Evolutionary conservation across 2,888 invertebrate species (phyloP).

Genomic region (Chorisops tibialis): DNA sequence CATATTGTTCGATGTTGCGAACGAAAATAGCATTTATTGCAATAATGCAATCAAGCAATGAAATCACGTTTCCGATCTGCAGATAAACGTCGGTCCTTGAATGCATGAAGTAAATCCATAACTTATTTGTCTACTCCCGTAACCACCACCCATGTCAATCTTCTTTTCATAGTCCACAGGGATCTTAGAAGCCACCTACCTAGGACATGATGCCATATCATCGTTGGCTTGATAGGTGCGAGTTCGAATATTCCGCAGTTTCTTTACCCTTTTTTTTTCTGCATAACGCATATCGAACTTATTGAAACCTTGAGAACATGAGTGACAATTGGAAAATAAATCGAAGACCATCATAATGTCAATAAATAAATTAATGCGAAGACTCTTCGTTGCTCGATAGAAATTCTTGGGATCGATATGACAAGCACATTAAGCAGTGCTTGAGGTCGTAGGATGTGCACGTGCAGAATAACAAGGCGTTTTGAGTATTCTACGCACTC

Average conservation of each 20-base stretch:
- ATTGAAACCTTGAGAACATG: conserved; percentile 13
- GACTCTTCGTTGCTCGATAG: conserved; percentile 5
- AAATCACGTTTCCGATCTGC: conserved; percentile 5
- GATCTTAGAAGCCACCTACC: too few species aligned
- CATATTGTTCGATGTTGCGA: too few species aligned
- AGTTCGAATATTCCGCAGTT: too few species aligned
- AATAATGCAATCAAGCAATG: too few species aligned
- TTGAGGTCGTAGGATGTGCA: conserved; percentile 16
- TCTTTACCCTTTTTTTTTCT: background rate
- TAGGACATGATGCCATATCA: too few species aligned
- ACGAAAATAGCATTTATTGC: too few species aligned
- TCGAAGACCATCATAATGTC: background rate
- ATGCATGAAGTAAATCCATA: background rate
- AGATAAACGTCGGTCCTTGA: conserved; percentile 5
- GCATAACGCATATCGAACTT: conserved; percentile 21
- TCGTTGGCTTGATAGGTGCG: too few species aligned
- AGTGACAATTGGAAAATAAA: conserved; percentile 18
- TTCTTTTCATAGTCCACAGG: too few species aligned
- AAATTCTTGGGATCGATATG: conserved; percentile 23
- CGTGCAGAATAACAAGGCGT: conserved; percentile 9
- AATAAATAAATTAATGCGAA: conserved; percentile 14
- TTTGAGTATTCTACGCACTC: conserved; percentile 25
- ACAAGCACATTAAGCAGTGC: conserved; percentile 20
- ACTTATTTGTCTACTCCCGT: too few species aligned
- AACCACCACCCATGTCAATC: too few species aligned